Evolutionary conservation across 2,113 vertebrate species (phyloP).

Genomic region (Suricata suricatta): DNA sequence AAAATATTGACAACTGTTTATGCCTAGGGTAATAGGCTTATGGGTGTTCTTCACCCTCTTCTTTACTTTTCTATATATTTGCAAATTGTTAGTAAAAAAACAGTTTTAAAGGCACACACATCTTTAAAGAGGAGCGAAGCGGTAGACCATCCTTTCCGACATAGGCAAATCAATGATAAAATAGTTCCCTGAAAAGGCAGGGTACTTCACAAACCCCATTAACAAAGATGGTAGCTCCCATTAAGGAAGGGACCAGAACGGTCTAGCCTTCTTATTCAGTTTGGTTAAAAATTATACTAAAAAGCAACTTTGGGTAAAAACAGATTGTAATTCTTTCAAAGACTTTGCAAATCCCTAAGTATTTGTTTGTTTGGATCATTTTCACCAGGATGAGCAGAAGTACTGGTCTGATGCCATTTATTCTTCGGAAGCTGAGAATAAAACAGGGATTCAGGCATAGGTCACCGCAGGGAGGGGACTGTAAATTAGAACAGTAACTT

Average conservation of each 20-base stretch:
- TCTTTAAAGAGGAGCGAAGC: not conserved
- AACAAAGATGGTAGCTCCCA: not conserved
- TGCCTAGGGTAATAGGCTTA: not conserved
- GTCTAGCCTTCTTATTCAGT: not conserved
- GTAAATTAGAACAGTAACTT: constrained; percentile 77
- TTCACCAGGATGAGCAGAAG: not conserved
- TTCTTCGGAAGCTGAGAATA: not conserved
- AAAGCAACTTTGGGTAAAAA: not conserved
- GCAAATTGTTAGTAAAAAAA: not conserved
- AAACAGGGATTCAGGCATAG: not conserved
- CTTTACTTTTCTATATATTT: not conserved
- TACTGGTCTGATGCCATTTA: not conserved
- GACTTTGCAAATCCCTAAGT: not conserved
- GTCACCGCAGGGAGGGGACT: not conserved
- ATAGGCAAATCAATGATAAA: not conserved
- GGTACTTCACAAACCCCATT: not conserved
- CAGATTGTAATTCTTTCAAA: not conserved
- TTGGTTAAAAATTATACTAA: not conserved
- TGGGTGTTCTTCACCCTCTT: not conserved
- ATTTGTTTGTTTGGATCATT: not conserved
- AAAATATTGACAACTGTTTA: not conserved
- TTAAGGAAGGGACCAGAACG: not conserved
- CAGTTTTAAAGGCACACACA: not conserved
- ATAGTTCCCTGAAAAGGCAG: not conserved
- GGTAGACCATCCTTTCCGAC: not conserved